A percentile compares a stretch with the other conserved stretches of the same genome.
Conservation (phyloP, 2,797 vertebrate genomes). For the Pangasius djambal region DNA sequence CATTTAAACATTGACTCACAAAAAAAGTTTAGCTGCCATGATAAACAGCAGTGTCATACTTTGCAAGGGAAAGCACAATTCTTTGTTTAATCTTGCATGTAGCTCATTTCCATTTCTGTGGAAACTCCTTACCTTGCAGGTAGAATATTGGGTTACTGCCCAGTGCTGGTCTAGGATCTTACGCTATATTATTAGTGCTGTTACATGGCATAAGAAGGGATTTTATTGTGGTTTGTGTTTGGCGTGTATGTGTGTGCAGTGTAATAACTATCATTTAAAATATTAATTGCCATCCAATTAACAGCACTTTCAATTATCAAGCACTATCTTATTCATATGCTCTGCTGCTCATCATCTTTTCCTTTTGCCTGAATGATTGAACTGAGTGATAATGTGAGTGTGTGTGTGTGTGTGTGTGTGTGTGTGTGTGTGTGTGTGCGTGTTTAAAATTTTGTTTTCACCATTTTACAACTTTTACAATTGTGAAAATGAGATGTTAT, state of each 20-base stretch:
- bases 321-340: constrained; percentile 3
- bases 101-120: constrained; percentile 45
- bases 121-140: constrained; percentile 53
- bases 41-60: constrained; percentile 32
- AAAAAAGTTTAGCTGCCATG: neutral
- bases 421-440: neutral
- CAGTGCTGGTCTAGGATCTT: constrained; percentile 19
- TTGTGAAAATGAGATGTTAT: neutral
- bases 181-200: constrained; percentile 27
- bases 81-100: constrained; percentile 32
- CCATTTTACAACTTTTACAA: neutral
- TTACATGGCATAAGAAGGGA: neutral
- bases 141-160: constrained; percentile 35
- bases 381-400: neutral
- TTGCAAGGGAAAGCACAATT: constrained; percentile 49
- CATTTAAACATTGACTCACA: neutral
- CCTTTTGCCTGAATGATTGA: constrained; percentile 16
- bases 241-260: neutral
- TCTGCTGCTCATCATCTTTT: constrained; percentile 28
- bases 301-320: constrained; percentile 16
- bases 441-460: neutral
- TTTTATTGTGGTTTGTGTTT: constrained; percentile 1
- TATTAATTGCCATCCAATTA: constrained; percentile 39
- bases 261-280: constrained; percentile 32
- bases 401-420: neutral